A percentile compares a stretch with the other conserved stretches of the same genome.
Evolutionary conservation across 1,140 invertebrate genomes (phyloP).

Genomic region (Papilio helenus): DNA sequence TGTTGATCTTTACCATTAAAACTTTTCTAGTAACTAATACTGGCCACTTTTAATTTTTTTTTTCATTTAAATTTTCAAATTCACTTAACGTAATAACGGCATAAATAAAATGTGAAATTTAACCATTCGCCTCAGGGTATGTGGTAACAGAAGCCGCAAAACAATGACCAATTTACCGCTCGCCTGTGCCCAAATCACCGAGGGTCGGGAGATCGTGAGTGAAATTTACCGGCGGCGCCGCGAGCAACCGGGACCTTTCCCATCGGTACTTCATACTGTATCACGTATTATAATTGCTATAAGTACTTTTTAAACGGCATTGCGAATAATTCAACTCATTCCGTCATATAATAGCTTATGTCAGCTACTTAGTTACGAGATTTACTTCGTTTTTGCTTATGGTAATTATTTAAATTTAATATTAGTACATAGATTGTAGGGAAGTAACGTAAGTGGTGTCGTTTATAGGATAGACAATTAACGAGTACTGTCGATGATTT

Average conservation of each 20-base stretch:
- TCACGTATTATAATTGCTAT: slow-evolving; percentile 15
- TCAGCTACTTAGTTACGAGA: not conserved
- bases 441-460: too few relatives aligned
- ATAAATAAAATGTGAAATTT: slow-evolving; percentile 44
- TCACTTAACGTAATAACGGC: not conserved
- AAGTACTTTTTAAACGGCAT: slow-evolving; percentile 6
- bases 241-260: slow-evolving; percentile 70
- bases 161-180: slow-evolving; percentile 62
- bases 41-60: too few relatives aligned
- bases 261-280: slow-evolving; percentile 56
- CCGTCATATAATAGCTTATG: not conserved
- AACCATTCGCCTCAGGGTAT: slow-evolving; percentile 46
- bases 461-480: too few relatives aligned
- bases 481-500: not conserved
- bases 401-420: not conserved
- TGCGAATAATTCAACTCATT: not conserved
- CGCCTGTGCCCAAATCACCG: slow-evolving; percentile 66
- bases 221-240: slow-evolving; percentile 71
- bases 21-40: too few relatives aligned
- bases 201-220: slow-evolving; percentile 68
- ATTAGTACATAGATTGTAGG: too few relatives aligned
- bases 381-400: not conserved
- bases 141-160: slow-evolving; percentile 72
- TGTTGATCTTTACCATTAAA: too few relatives aligned
- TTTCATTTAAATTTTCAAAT: not conserved